Conservation (phyloP, 2,113 vertebrate species). For the Heloderma charlesbogerti region DNA sequence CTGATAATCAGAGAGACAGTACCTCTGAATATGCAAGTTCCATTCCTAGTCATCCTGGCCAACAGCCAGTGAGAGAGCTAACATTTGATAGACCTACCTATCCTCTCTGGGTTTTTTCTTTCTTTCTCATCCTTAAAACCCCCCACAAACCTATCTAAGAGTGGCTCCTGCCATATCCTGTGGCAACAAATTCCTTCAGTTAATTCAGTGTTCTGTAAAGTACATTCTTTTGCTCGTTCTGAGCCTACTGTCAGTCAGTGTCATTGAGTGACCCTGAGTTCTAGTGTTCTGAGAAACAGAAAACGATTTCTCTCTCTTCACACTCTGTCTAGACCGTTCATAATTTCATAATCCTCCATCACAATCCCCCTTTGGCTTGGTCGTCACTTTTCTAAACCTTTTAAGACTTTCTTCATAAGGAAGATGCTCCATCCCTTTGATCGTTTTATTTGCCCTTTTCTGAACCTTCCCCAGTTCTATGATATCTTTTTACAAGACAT, state of each 20-base stretch:
- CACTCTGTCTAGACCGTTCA: not conserved
- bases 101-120: not conserved
- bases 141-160: not conserved
- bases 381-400: constrained; percentile 15
- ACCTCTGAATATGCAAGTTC: not conserved
- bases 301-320: not conserved
- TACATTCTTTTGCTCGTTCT: not conserved
- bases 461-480: not conserved
- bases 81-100: not conserved
- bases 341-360: constrained; percentile 20
- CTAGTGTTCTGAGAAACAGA: constrained; percentile 16
- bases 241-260: not conserved
- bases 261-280: constrained; percentile 11
- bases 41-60: not conserved
- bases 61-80: not conserved
- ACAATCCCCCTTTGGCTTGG: constrained; percentile 23
- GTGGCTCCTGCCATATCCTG: not conserved
- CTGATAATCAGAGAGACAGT: not conserved
- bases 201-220: not conserved
- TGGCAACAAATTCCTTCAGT: not conserved
- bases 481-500: constrained; percentile 14
- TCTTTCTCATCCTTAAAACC: not conserved
- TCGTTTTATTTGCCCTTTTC: constrained; percentile 22
- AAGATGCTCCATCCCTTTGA: constrained; percentile 15
- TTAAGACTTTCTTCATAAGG: constrained; percentile 13